Evolutionary conservation across 2,797 vertebrate genomes (phyloP).

Genomic region (Urocyon cinereoargenteus): DNA sequence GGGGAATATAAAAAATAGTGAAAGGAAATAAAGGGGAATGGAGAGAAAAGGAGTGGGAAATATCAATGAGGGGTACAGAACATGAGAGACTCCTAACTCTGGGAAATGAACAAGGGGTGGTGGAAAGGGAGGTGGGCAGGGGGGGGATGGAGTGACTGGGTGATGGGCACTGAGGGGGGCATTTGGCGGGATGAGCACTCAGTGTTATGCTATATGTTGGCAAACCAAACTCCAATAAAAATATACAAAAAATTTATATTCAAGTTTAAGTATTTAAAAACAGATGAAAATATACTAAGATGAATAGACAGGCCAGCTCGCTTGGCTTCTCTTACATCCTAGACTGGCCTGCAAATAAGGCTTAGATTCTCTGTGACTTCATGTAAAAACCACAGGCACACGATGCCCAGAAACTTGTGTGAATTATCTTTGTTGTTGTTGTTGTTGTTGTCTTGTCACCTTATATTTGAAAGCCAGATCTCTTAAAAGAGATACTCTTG

Average conservation of each 20-base stretch:
- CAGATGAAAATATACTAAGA: not conserved
- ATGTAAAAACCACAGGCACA: accelerated
- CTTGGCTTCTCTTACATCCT: not conserved
- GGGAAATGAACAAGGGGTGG: too few species aligned
- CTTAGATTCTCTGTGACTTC: not conserved
- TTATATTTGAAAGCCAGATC: not conserved
- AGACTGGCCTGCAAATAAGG: not conserved
- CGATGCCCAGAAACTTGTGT: not conserved
- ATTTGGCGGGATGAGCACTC: too few species aligned
- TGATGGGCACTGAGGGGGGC: too few species aligned
- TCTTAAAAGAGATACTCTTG: not conserved
- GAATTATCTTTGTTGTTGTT: not conserved
- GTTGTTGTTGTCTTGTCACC: not conserved
- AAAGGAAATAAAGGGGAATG: too few species aligned
- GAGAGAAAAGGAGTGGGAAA: too few species aligned
- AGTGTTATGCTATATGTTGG: too few species aligned
- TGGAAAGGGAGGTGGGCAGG: too few species aligned
- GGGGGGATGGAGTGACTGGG: too few species aligned
- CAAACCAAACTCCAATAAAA: too few species aligned
- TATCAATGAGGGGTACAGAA: too few species aligned
- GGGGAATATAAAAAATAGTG: too few species aligned
- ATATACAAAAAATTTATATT: not conserved
- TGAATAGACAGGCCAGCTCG: not conserved
- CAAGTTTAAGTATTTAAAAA: not conserved
- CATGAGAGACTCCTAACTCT: too few species aligned